Evolutionary conservation across 2,113 vertebrate genomes (phyloP).

Genomic region (Tringa solitaria): DNA sequence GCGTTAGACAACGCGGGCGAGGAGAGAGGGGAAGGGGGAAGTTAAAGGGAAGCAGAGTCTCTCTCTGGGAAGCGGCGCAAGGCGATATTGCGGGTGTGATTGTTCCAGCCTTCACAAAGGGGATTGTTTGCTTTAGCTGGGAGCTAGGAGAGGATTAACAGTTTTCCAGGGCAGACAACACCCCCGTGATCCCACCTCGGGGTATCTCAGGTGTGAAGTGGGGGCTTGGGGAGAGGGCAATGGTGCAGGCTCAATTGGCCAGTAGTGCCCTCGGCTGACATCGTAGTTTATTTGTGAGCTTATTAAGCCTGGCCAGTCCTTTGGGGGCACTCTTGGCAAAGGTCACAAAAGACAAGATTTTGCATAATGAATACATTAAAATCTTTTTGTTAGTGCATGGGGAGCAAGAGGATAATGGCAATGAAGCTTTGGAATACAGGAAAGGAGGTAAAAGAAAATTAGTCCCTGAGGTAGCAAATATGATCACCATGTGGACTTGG

Average conservation of each 20-base stretch:
- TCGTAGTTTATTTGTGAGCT: constrained; percentile 69
- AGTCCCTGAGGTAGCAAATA: constrained; percentile 68
- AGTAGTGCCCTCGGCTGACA: constrained; percentile 61
- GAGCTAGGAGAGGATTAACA: constrained; percentile 28
- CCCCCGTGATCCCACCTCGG: not conserved
- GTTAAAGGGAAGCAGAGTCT: not conserved
- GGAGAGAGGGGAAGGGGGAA: not conserved
- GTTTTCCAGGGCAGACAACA: constrained; percentile 25
- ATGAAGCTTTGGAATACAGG: constrained; percentile 56
- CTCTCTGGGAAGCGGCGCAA: not conserved
- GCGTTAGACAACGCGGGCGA: not conserved
- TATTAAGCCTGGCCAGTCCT: constrained; percentile 61
- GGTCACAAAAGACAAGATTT: constrained; percentile 71
- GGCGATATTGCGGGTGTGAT: not conserved
- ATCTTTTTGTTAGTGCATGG: constrained; percentile 68
- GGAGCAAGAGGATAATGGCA: constrained; percentile 64
- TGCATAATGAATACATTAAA: constrained; percentile 72
- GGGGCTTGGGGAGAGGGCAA: constrained; percentile 26
- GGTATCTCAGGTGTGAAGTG: constrained; percentile 59
- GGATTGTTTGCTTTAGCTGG: constrained; percentile 30
- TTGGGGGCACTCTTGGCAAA: constrained; percentile 67
- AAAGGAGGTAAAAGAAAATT: constrained; percentile 62
- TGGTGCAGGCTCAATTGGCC: constrained; percentile 31
- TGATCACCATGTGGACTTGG: constrained; percentile 56
- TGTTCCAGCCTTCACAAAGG: constrained; percentile 36